A percentile compares a stretch with the other conserved stretches of the same genome.
Conservation (phyloP, 2,797 vertebrate genomes). For the Pseudotriccus pelzelni region DNA sequence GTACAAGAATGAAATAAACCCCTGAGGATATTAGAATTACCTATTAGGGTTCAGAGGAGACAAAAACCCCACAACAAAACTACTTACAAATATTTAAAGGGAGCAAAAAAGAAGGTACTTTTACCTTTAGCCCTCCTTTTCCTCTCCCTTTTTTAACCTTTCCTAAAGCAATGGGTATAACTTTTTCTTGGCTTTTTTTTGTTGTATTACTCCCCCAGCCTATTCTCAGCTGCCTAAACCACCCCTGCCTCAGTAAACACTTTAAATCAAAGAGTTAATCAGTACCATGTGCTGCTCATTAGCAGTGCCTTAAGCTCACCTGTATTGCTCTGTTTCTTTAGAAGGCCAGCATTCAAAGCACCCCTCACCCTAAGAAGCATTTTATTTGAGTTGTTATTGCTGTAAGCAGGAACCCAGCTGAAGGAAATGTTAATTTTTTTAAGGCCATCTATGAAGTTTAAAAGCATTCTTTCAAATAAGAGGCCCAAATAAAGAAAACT, state of each 20-base stretch:
- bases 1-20: neutral
- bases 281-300: constrained; percentile 58
- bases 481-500: neutral
- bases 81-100: neutral
- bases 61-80: neutral
- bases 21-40: neutral
- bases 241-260: neutral
- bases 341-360: constrained; percentile 29
- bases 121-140: neutral
- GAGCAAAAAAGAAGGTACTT: neutral
- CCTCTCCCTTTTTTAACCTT: neutral
- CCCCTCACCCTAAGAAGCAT: constrained; percentile 9
- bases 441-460: constrained; percentile 7
- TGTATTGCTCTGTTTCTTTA: constrained; percentile 25
- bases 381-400: constrained; percentile 48
- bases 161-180: neutral
- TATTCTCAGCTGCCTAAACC: neutral
- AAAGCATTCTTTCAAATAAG: constrained; percentile 4
- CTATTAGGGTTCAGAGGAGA: neutral
- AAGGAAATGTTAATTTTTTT: constrained; percentile 32
- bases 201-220: neutral
- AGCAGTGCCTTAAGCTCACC: constrained; percentile 30
- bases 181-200: neutral
- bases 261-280: constrained; percentile 11
- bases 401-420: constrained; percentile 21